Evolutionary conservation across 2,797 vertebrate species (phyloP).

Genomic region (Lophius americanus): DNA sequence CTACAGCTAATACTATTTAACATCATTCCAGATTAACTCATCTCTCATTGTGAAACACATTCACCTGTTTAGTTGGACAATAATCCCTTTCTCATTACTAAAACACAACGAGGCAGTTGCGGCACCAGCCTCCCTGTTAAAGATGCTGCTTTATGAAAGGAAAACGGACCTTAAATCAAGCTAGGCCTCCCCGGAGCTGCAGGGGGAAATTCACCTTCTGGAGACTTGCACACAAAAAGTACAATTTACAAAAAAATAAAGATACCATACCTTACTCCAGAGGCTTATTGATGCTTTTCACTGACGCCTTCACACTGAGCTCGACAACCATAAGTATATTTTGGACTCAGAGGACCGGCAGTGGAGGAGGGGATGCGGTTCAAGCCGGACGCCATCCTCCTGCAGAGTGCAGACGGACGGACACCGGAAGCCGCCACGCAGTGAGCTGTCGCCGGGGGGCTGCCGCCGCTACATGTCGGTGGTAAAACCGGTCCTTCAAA

Average conservation of each 20-base stretch:
- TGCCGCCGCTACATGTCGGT: conserved; percentile 24
- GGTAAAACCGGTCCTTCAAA: background rate
- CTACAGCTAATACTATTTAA: conserved; percentile 32
- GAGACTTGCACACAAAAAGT: conserved; percentile 13
- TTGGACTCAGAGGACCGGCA: conserved; percentile 57
- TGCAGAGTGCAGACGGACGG: conserved; percentile 72
- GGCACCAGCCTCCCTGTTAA: background rate
- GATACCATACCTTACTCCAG: conserved; percentile 32
- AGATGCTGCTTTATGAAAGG: conserved; percentile 34
- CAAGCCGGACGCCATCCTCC: conserved; percentile 78
- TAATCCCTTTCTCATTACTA: accelerated
- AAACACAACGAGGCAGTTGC: accelerated
- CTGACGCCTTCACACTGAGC: conserved; percentile 11
- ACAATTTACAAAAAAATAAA: too few species aligned
- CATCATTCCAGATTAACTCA: conserved; percentile 16
- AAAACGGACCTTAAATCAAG: conserved; percentile 37
- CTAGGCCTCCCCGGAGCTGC: conserved; percentile 66
- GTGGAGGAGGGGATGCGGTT: conserved; percentile 67
- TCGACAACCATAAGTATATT: conserved; percentile 33
- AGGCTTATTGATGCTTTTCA: conserved; percentile 20
- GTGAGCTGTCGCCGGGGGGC: conserved; percentile 40
- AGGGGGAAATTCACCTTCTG: conserved; percentile 37
- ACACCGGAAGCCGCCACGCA: conserved; percentile 79
- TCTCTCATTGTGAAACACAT: background rate
- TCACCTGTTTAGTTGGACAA: accelerated